Evolutionary conservation across 2,888 invertebrate species (phyloP), one percentile per base, ranked within the genome.

Genomic region (Electrophaes corylata): DNA sequence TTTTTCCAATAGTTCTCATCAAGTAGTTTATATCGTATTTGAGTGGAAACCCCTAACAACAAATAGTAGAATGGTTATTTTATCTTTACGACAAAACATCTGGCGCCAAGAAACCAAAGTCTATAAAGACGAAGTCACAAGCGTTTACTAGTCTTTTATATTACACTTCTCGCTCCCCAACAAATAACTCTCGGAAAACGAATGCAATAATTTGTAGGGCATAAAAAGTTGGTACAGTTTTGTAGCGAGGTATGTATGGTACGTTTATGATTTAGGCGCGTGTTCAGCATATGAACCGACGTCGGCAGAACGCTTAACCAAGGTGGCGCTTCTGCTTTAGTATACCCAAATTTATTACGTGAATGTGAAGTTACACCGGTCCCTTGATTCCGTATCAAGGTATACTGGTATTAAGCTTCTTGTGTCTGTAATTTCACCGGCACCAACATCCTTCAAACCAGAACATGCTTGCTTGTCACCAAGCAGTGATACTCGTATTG

Each of bases 231-330:
- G 40, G 35, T 16, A 41, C 20, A 20, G 19, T 41, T 20, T 19
- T 19, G 20, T n/a, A 41, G 19, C 19, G 1, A 20, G 1, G 10
- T 41, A 41, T 3, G 20, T 2, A 10, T 29, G 46, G 46, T 35
- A 33, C 57, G 51, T 62, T 67, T 73, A 74, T 71, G 66, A 72
- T 70, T 69, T 69, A 57, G 39, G 41, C 23, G 66, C 71, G 75
- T 71, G 74, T 66, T 62, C 49, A 2, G 37, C 37, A 47, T 72
- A 37, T 26, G 35, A 63, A 67, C 41, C 11, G 20, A 2, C 6
- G 37, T 16, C 16, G 16, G 37, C 16, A 1, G 16, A 10, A 37
- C 16, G 16, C 37, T 37, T 37, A 37, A 3, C 8, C 8, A 16
- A 35, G 35, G 16, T 37, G 37, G 37, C 37, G 37, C 2, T 16